Evolutionary conservation across 2,113 vertebrate species (phyloP), one percentile per base, ranked within the genome.

Genomic region (Trachemys scripta): DNA sequence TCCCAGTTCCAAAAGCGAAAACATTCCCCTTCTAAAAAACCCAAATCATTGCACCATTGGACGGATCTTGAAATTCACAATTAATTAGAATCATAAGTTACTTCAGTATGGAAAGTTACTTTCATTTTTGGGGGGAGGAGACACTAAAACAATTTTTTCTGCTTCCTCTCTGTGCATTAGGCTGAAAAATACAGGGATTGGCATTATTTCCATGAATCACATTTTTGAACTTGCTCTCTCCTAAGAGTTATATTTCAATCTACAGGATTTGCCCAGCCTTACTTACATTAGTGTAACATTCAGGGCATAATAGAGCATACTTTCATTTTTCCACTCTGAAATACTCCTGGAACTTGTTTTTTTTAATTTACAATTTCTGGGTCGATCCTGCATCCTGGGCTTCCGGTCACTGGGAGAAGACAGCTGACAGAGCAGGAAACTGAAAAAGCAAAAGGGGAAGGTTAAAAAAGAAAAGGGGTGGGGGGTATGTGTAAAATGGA

Each of bases 101-200:
- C 10, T 59, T 14, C 0, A 2, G 45, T 25, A 75, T 19, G 0
- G 20, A 51, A 27, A 56, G 0, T 1, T n/a, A 47, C 50, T 42
- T 69, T 69, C 78, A 5, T 8, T 17, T 31, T 78, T 19, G 51
- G 24, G 56, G 29, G 22, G 10, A 69, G 51, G 57, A 8, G 78
- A 82, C 50, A 59, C 0, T 20, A 50, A 81, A 69, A 49, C 31
- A 35, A 3, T 5, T 11, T 42, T 75, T 49, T 47, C 69, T 82
- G 45, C 78, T 88, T 25, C 5, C 62, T 78, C 62, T 31, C 42
- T 4, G 24, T 4, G 29, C 20, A 4, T 42, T 59, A 17, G 42
- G 13, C 47, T 76, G 42, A 84, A 87, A 87, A 80, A 75, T 2
- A 62, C 2, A 62, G 69, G 69, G 62, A 45, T 38, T 0, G 6